Evolutionary conservation across 2,888 invertebrate species (phyloP), one percentile per base, ranked within the genome.

Genomic region (Ennomos quercinarius): DNA sequence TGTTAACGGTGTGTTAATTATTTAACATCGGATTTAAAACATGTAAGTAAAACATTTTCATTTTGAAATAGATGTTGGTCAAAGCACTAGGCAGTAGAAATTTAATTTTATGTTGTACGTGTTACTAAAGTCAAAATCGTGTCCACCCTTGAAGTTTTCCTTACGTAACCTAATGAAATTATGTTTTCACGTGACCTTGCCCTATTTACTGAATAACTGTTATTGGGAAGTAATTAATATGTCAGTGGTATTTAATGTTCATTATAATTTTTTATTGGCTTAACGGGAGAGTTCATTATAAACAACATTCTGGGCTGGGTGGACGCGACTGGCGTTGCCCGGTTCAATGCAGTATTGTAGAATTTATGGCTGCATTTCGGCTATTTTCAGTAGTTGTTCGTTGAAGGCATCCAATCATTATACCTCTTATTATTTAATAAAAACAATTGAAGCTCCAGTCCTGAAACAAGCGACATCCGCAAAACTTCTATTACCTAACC

Each of bases 131-230:
- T 12, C 13, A 17, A 45, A 41, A 27, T 11, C 27, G 8, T 11
- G 27, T 10, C 46, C 13, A 61, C 55, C 58, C 63, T 61, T 55
- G 58, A 64, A 65, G 64, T 78, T 80, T 80, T 66, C 81, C 91
- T 91, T 92, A 92, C 91, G 91, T 92, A 91, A 91, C 84, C 46
- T 84, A 87, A 85, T 84, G 81, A 76, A 86, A 85, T 89, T 85
- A 86, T 82, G 83, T 81, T 86, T 83, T 85, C 90, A 89, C 89
- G 89, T 91, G 91, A 91, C 91, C 91, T 91, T 92, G 90, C 71
- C 73, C 87, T 71, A 85, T 80, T 68, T 79, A 61, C 9, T 50
- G 41, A 37, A n/a, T n/a, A n/a, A n/a, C n/a, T n/a, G n/a, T n/a
- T 53, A 58, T 13, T 51, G 27, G 8, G 10, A 35, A 41, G 11